phyloP scores from a whole-genome alignment of 2,113 vertebrate genomes.

The Notechis scutatus region DNA sequence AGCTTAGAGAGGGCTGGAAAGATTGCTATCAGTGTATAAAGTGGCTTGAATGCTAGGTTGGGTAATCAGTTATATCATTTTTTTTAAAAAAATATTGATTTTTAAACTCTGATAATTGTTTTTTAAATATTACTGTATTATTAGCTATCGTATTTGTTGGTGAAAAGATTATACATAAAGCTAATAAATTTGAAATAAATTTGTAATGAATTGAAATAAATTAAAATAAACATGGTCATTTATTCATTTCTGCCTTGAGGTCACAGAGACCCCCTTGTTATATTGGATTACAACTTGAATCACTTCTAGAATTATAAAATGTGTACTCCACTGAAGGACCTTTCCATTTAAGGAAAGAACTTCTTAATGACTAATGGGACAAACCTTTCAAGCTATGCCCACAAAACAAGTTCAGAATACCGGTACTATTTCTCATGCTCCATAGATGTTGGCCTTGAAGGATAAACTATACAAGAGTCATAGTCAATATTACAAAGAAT shows the following conservation, averaged over 20 bases:
- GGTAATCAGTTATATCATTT: neutral
- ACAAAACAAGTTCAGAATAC: neutral
- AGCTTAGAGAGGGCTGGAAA: no score
- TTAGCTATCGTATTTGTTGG: neutral
- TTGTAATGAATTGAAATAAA: neutral
- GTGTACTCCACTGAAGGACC: neutral
- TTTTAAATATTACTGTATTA: neutral
- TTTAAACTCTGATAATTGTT: neutral
- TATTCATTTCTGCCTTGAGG: neutral
- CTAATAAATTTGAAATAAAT: neutral
- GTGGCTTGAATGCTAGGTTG: neutral
- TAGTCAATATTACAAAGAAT: neutral
- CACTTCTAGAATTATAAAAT: neutral
- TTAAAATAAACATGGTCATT: neutral
- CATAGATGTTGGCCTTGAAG: neutral
- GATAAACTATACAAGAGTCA: neutral
- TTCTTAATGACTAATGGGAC: neutral
- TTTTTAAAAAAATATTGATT: neutral
- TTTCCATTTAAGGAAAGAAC: neutral
- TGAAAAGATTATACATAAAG: neutral
- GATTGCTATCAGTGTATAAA: no score
- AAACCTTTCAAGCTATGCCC: neutral
- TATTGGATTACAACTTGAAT: neutral
- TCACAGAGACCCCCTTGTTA: neutral
- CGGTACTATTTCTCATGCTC: neutral